phyloP scores from a whole-genome alignment of 2,888 invertebrate species.

The Caenorhabditis sulstoni region DNA sequence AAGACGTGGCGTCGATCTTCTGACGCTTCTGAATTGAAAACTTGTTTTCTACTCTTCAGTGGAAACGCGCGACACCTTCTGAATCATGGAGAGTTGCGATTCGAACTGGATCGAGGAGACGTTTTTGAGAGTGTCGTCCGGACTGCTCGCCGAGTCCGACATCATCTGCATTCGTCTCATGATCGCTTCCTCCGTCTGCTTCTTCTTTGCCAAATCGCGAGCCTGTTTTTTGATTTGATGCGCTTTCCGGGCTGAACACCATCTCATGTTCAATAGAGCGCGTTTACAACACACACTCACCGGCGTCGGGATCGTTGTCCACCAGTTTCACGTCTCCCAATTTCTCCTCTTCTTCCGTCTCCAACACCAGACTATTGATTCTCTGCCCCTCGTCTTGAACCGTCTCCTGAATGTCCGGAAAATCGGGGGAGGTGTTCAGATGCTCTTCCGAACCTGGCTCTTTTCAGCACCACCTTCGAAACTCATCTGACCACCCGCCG shows the following conservation, averaged over 20 bases:
- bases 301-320: constrained; percentile 21
- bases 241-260: constrained; percentile 18
- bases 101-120: constrained; percentile 44
- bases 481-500: not conserved
- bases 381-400: not conserved
- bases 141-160: not conserved
- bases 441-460: not conserved
- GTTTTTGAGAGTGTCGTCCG: constrained; percentile 45
- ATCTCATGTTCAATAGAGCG: no score
- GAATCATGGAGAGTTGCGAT: constrained; percentile 35
- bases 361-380: not conserved
- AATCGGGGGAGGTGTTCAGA: no score
- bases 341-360: constrained; percentile 12
- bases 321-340: constrained; percentile 34
- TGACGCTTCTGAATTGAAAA: not conserved
- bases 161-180: not conserved
- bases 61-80: not conserved
- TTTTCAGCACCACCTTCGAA: not conserved
- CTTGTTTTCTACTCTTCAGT: not conserved
- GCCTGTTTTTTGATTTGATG: constrained; percentile 29
- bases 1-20: not conserved
- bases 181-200: constrained; percentile 21
- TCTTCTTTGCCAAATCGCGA: constrained; percentile 21
- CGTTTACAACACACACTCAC: no score
- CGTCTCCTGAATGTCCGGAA: not conserved